These are phyloP conservation scores for Patella pellucida DNA, from an alignment of 2,888 invertebrate genomes.

Conservation along the genomic window DNA sequence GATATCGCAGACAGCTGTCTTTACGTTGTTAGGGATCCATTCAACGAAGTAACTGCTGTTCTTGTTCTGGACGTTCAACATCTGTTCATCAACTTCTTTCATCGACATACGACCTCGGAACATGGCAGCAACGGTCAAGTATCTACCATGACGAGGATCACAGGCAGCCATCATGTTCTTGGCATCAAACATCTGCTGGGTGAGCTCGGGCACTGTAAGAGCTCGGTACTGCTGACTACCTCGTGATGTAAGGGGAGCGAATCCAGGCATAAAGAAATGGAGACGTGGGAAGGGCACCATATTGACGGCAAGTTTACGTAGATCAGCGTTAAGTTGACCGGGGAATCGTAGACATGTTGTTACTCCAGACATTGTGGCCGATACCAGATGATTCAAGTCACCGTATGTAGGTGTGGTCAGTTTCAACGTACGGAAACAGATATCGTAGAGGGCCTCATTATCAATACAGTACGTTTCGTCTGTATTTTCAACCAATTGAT, in stretches of 20 bases:
- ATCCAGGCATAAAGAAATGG: conserved; percentile 4
- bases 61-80: conserved; percentile 9
- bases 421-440: conserved; percentile 3
- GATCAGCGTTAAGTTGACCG: conserved; percentile 4
- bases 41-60: not conserved
- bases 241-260: conserved; percentile 3
- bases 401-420: not conserved
- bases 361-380: conserved; percentile 4
- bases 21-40: conserved; percentile 6
- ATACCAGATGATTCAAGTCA: not conserved
- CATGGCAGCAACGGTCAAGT: not conserved
- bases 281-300: conserved; percentile 7
- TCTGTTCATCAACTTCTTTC: conserved; percentile 1
- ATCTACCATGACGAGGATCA: not conserved
- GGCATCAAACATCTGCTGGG: conserved; percentile 6
- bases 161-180: conserved; percentile 11
- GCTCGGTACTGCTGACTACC: not conserved
- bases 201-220: not conserved
- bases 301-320: not conserved
- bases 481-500: conserved; percentile 9
- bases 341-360: conserved; percentile 4
- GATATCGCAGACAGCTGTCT: conserved; percentile 3
- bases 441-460: not conserved
- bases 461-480: conserved; percentile 2
- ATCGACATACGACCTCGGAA: conserved; percentile 2